Conservation (phyloP, 2,888 invertebrate genomes). For the Saturnia japonica region DNA sequence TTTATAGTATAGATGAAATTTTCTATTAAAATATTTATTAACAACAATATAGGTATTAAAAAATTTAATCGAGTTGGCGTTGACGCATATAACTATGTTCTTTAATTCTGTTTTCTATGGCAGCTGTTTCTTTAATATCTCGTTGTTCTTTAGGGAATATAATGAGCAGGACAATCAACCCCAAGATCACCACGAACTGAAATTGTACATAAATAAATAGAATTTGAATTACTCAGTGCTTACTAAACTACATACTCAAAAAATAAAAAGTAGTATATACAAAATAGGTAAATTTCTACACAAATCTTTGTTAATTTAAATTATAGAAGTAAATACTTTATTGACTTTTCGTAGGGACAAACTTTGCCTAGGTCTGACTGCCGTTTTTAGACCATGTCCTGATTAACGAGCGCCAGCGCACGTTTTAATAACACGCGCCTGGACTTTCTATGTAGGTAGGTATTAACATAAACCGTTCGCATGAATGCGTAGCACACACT, state of each 20-base stretch:
- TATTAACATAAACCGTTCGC: too few relatives aligned
- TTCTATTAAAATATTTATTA: not conserved
- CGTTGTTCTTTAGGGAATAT: slow-evolving; percentile 20
- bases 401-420: too few relatives aligned
- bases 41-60: not conserved
- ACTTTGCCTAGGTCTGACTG: too few relatives aligned
- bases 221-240: too few relatives aligned
- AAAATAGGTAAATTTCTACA: not conserved
- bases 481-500: too few relatives aligned
- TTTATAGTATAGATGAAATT: not conserved
- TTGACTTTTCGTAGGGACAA: too few relatives aligned
- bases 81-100: slow-evolving; percentile 15
- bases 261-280: not conserved
- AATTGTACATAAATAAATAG: not conserved
- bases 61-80: not conserved
- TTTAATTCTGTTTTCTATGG: slow-evolving; percentile 24
- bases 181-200: not conserved
- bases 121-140: slow-evolving; percentile 23
- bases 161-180: not conserved
- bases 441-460: too few relatives aligned
- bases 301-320: too few relatives aligned
- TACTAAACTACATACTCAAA: not conserved
- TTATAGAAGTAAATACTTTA: too few relatives aligned
- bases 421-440: too few relatives aligned
- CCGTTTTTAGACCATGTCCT: too few relatives aligned